These are phyloP conservation scores for Sciurus vulgaris DNA, from an alignment of 2,797 vertebrate species.

Conservation along the genomic window DNA sequence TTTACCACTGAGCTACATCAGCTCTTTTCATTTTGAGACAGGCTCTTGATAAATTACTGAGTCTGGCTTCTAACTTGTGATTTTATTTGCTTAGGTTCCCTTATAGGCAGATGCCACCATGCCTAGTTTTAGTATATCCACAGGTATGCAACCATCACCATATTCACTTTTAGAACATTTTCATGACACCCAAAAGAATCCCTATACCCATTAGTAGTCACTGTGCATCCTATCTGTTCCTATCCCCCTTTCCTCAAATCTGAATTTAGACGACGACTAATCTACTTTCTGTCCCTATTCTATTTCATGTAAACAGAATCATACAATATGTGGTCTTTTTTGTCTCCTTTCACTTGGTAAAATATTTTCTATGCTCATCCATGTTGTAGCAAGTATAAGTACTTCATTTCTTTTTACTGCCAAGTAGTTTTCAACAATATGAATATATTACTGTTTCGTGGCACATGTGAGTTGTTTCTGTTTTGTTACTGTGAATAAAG, in stretches of 20 bases:
- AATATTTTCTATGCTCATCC: neutral
- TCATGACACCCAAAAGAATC: neutral
- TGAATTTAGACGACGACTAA: neutral
- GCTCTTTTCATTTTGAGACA: no score
- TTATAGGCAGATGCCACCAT: no score
- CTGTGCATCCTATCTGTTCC: neutral
- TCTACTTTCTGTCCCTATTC: neutral
- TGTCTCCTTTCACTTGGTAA: neutral
- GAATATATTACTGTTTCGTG: neutral
- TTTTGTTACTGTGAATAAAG: neutral
- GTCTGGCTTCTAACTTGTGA: no score
- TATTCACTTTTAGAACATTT: slow-evolving; percentile 11
- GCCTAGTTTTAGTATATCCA: neutral
- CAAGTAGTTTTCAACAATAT: slow-evolving; percentile 15
- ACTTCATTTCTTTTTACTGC: slow-evolving; percentile 35
- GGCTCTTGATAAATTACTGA: no score
- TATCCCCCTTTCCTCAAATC: neutral
- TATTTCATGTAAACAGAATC: neutral
- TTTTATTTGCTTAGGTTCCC: no score
- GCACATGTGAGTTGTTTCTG: neutral
- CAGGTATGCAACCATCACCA: neutral
- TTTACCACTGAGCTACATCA: no score
- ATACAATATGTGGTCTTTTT: neutral
- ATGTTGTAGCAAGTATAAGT: neutral
- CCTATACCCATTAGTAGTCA: neutral